A percentile compares a stretch with the other conserved stretches of the same genome.
These are phyloP conservation scores for Acanthosepion esculentum DNA, from an alignment of 2,888 invertebrate genomes.

Conservation along the genomic window DNA sequence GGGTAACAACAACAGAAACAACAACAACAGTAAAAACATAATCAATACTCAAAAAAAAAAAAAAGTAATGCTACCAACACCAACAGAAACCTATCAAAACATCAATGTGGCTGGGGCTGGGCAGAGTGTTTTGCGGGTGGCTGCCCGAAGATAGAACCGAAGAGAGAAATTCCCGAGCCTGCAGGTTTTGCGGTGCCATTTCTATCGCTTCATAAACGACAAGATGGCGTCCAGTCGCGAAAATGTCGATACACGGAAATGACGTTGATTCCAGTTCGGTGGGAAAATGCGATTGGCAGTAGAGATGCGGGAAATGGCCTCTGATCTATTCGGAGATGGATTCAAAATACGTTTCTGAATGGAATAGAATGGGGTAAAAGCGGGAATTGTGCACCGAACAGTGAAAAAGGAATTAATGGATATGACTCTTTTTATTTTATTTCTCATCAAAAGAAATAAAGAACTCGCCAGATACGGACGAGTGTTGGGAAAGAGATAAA, in stretches of 20 bases:
- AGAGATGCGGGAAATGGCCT: conserved; percentile 12
- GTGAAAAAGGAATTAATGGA: background rate
- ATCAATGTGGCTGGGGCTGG: background rate
- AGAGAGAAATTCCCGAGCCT: background rate
- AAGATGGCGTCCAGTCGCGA: background rate
- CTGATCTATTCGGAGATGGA: conserved; percentile 12
- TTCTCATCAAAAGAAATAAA: background rate
- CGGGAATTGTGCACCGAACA: background rate
- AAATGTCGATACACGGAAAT: background rate
- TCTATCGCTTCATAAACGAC: background rate
- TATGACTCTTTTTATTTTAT: background rate
- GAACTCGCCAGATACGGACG: no score
- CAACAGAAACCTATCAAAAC: background rate
- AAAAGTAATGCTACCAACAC: background rate
- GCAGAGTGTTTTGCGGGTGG: background rate
- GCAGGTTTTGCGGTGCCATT: background rate
- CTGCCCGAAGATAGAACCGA: background rate
- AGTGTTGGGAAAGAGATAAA: no score
- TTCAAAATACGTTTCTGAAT: background rate
- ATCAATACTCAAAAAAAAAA: background rate
- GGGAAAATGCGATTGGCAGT: background rate
- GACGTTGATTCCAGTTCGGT: conserved; percentile 16
- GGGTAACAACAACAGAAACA: background rate
- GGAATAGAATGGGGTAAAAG: background rate
- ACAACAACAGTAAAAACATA: background rate